Conservation (phyloP, 2,797 vertebrate genomes). For the Antennarius maculatus region DNA sequence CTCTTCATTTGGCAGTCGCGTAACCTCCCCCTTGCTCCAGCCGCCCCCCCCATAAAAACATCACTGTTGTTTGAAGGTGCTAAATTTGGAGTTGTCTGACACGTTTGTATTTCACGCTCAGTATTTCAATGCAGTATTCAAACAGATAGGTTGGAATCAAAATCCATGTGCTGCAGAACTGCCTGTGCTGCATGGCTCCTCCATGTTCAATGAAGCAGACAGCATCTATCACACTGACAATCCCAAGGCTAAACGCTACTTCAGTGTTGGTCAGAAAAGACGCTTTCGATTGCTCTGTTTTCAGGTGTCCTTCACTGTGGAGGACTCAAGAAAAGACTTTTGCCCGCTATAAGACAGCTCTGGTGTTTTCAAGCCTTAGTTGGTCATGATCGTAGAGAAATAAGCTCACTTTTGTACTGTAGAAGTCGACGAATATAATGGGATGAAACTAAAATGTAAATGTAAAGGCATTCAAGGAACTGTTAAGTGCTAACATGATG, state of each 20-base stretch:
- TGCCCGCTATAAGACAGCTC: not conserved
- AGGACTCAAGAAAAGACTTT: not conserved
- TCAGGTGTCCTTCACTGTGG: not conserved
- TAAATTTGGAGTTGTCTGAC: constrained; percentile 51
- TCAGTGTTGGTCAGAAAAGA: not conserved
- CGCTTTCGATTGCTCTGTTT: not conserved
- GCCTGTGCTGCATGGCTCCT: not conserved
- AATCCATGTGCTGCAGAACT: constrained; percentile 13
- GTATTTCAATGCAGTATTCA: constrained; percentile 43
- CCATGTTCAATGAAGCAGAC: not conserved
- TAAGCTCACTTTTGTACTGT: no score
- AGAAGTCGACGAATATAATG: no score
- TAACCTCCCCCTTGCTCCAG: constrained; percentile 28
- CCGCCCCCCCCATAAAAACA: constrained; percentile 47
- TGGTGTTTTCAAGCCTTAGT: not conserved
- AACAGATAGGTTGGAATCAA: constrained; percentile 21
- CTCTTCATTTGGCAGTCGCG: constrained; percentile 44
- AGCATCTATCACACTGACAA: not conserved
- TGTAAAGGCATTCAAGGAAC: not conserved
- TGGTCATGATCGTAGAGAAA: no score
- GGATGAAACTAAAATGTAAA: not conserved
- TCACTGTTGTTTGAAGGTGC: constrained; percentile 34
- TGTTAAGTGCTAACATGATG: not conserved
- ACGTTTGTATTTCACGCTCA: constrained; percentile 48
- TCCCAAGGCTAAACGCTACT: not conserved